Evolutionary conservation across 1,140 invertebrate genomes (phyloP).

Genomic region (Euura saliciscinereae): DNA sequence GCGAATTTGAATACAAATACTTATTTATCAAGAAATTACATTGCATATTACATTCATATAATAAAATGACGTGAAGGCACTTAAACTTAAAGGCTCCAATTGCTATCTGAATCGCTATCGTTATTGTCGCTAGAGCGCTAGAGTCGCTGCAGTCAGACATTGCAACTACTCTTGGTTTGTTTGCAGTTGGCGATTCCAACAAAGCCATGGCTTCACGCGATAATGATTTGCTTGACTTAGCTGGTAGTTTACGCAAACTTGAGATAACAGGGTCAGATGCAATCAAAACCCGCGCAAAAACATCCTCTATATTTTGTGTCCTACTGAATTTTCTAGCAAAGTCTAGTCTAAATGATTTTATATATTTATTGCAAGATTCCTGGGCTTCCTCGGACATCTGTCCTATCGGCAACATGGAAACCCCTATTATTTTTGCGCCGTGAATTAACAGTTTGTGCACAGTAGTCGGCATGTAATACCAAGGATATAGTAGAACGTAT

Average conservation of each 20-base stretch:
- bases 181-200: too few relatives aligned
- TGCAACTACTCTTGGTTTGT: too few relatives aligned
- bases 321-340: not conserved
- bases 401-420: not conserved
- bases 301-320: not conserved
- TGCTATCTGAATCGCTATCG: not conserved
- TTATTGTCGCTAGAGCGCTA: not conserved
- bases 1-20: not conserved
- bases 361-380: constrained; percentile 1
- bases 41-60: not conserved
- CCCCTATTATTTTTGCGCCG: not conserved
- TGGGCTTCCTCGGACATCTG: too few relatives aligned
- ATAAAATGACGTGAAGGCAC: not conserved
- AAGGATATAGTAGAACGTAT: not conserved
- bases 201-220: too few relatives aligned
- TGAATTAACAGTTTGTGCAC: too few relatives aligned
- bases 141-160: too few relatives aligned
- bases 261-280: too few relatives aligned
- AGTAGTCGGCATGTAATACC: too few relatives aligned
- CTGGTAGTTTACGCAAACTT: too few relatives aligned
- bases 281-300: too few relatives aligned
- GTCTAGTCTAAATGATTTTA: not conserved
- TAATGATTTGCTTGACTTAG: too few relatives aligned
- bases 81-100: too few relatives aligned
- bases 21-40: not conserved